A percentile compares a stretch with the other conserved stretches of the same genome.
Evolutionary conservation across 2,888 invertebrate species (phyloP).

Genomic region (Drosophila diplacantha): DNA sequence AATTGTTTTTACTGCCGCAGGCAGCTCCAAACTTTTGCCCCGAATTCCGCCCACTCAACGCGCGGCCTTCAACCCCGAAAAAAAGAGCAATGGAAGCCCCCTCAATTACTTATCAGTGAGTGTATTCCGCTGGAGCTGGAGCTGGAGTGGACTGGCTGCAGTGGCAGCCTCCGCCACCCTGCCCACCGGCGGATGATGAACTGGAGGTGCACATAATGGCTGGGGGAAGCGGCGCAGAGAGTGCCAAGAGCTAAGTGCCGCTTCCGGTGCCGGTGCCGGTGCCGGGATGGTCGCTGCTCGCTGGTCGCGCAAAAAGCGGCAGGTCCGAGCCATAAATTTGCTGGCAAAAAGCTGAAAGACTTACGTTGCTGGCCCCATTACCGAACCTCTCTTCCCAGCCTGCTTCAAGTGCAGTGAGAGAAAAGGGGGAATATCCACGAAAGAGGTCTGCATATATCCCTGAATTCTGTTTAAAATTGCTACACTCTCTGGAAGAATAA

Average conservation of each 20-base stretch:
- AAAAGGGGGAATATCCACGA: not conserved
- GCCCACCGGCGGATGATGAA: conserved; percentile 35
- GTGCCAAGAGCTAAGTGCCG: conserved; percentile 69
- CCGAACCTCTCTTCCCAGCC: conserved; percentile 8
- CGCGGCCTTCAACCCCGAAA: not conserved
- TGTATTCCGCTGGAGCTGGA: conserved; percentile 10
- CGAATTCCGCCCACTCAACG: conserved; percentile 12
- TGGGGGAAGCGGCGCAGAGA: conserved; percentile 28
- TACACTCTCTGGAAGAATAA: rapidly evolving
- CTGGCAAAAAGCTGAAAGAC: conserved; percentile 50
- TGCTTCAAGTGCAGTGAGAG: conserved; percentile 14
- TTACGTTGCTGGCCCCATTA: conserved; percentile 31
- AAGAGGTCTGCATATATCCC: not conserved
- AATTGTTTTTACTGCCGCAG: conserved; percentile 54
- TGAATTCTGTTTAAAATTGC: not conserved
- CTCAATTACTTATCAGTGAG: conserved; percentile 45
- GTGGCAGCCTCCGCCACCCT: conserved; percentile 1
- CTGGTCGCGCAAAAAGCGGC: conserved; percentile 39
- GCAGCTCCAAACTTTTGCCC: conserved; percentile 32
- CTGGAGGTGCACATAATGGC: conserved; percentile 18
- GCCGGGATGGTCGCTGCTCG: conserved; percentile 34
- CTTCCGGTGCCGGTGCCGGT: conserved; percentile 52
- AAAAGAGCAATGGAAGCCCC: not conserved
- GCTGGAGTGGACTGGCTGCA: conserved; percentile 16
- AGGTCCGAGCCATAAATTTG: conserved; percentile 59